Percentiles rank a stretch among this genome's conserved stretches.
Conservation (phyloP, 2,888 invertebrate genomes). For the Cremastinae sp. region DNA sequence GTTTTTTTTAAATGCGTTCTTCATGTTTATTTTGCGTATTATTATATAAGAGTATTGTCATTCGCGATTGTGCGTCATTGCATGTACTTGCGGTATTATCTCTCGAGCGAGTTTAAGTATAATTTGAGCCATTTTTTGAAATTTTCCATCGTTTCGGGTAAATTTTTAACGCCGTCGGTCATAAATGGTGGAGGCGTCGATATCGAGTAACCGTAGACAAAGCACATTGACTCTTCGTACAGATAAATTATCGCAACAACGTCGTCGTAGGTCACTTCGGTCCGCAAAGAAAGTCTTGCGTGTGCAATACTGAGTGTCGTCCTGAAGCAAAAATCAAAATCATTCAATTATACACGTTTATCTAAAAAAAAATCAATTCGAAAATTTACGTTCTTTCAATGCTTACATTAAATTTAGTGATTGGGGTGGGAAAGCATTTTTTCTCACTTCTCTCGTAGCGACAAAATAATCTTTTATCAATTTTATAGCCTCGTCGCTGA, state of each 20-base stretch:
- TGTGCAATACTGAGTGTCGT: conserved; percentile 71
- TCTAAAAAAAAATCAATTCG: neutral
- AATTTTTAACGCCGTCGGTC: conserved; percentile 10
- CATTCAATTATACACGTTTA: neutral
- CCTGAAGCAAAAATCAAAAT: conserved; percentile 59
- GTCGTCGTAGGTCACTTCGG: conserved; percentile 69
- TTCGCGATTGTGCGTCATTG: too few species aligned
- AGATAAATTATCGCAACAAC: conserved; percentile 69
- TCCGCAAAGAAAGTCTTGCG: conserved; percentile 70
- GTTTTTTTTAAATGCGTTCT: too few species aligned
- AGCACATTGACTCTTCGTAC: conserved; percentile 66
- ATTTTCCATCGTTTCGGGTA: conserved; percentile 40
- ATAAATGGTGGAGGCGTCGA: conserved; percentile 37
- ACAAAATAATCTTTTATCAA: conserved; percentile 81
- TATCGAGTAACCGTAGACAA: conserved; percentile 43
- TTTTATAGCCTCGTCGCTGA: conserved; percentile 73
- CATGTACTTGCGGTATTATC: neutral
- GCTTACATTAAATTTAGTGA: conserved; percentile 73
- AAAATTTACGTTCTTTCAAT: conserved; percentile 31
- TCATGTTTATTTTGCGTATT: too few species aligned
- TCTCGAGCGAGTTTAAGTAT: conserved; percentile 25
- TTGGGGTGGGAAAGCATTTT: conserved; percentile 74
- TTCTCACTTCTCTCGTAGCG: conserved; percentile 77
- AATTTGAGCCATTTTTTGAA: conserved; percentile 55
- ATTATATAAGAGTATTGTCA: too few species aligned